Evolutionary conservation across 2,888 invertebrate genomes (phyloP).

Genomic region (Zygaena filipendulae): DNA sequence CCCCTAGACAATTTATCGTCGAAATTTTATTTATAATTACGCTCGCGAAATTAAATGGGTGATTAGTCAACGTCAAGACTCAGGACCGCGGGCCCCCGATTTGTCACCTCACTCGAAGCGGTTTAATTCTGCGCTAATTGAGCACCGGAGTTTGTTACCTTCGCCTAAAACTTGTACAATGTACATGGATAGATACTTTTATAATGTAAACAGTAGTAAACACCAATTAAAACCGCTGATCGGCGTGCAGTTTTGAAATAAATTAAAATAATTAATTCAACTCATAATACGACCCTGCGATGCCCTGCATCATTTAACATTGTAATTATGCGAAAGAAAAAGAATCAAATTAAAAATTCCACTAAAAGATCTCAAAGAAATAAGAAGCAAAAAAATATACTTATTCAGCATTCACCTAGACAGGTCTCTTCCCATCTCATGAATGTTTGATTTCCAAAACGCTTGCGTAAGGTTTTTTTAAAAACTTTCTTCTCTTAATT

Average conservation of each 20-base stretch:
- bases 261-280: constrained; percentile 11
- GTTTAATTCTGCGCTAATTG: constrained; percentile 64
- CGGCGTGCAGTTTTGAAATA: constrained; percentile 7
- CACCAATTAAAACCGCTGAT: not conserved
- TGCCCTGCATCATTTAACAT: no score
- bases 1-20: constrained; percentile 60
- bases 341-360: constrained; percentile 9
- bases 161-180: not conserved
- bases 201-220: not conserved
- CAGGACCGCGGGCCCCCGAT: constrained; percentile 56
- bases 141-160: constrained; percentile 46
- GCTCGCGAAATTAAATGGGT: constrained; percentile 60
- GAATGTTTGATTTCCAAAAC: constrained; percentile 56
- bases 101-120: constrained; percentile 58
- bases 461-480: constrained; percentile 44
- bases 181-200: no score
- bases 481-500: constrained; percentile 61
- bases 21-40: constrained; percentile 69
- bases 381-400: no score
- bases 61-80: constrained; percentile 62
- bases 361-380: constrained; percentile 22
- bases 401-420: no score
- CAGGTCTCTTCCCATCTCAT: no score
- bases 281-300: no score
- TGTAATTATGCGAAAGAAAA: no score